These are phyloP conservation scores for Macrotus californicus DNA, from an alignment of 2,113 vertebrate species.

Conservation along the genomic window DNA sequence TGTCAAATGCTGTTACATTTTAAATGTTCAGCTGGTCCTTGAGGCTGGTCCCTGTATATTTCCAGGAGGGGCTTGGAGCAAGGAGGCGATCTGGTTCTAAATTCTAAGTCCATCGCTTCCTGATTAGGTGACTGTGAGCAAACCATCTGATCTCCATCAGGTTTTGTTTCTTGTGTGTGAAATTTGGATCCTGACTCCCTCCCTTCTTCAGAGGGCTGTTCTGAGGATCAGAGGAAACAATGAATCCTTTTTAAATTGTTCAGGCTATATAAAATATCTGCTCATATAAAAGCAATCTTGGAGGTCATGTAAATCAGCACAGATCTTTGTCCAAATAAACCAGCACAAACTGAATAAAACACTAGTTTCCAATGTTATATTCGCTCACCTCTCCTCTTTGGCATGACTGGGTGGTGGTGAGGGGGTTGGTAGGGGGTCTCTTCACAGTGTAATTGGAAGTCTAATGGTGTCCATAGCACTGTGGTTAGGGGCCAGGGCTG, in stretches of 20 bases:
- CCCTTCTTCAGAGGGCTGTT: not conserved
- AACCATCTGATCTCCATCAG: not conserved
- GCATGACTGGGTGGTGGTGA: not conserved
- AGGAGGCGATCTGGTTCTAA: not conserved
- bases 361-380: not conserved
- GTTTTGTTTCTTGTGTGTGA: not conserved
- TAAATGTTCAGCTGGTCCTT: not conserved
- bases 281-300: not conserved
- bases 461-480: not conserved
- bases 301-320: not conserved
- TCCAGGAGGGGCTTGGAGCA: not conserved
- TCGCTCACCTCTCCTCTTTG: not conserved
- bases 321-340: not conserved
- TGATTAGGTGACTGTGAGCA: not conserved
- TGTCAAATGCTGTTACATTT: not conserved
- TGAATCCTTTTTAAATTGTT: not conserved
- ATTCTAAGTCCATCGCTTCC: not conserved
- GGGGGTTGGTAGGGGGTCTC: not conserved
- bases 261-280: not conserved
- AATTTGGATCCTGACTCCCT: not conserved
- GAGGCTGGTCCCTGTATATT: not conserved
- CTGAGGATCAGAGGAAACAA: not conserved
- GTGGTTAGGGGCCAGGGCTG: not conserved
- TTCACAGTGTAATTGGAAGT: not conserved
- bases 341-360: not conserved